Conservation (phyloP, 2,888 invertebrate species). For the Tillus elongatus region DNA sequence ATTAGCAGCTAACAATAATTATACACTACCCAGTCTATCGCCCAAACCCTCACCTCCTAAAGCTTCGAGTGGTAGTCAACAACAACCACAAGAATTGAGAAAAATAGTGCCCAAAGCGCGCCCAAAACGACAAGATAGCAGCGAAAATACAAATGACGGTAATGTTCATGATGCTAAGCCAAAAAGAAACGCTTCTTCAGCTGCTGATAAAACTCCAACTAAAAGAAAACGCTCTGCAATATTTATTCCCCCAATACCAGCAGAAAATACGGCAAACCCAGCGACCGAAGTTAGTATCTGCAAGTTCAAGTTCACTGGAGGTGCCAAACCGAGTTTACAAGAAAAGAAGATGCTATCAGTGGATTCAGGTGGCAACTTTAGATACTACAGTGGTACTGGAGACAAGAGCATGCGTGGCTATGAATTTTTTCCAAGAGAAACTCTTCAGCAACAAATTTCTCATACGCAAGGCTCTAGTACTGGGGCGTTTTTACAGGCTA, state of each 20-base stretch:
- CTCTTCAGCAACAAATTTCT: conserved; percentile 52
- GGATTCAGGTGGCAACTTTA: conserved; percentile 78
- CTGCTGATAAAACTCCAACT: conserved; percentile 42
- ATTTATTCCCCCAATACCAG: conserved; percentile 73
- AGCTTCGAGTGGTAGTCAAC: conserved; percentile 16
- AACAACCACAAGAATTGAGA: conserved; percentile 32
- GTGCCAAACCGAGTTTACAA: conserved; percentile 78
- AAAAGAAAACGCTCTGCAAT: conserved; percentile 75
- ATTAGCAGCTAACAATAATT: conserved; percentile 50
- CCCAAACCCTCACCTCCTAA: conserved; percentile 29
- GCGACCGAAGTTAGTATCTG: conserved; percentile 75
- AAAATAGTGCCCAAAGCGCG: conserved; percentile 37
- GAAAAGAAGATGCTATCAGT: conserved; percentile 89
- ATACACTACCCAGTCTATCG: conserved; percentile 29
- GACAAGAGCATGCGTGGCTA: conserved; percentile 69
- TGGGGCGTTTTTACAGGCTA: conserved; percentile 44
- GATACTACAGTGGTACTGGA: conserved; percentile 77
- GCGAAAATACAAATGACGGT: too few species aligned
- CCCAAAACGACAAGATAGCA: too few species aligned
- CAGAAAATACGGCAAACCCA: conserved; percentile 64
- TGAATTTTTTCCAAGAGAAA: conserved; percentile 68
- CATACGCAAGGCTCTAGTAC: conserved; percentile 47
- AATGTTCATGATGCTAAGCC: conserved; percentile 30
- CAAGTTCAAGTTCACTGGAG: conserved; percentile 88
- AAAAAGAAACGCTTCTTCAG: conserved; percentile 35